Conservation (phyloP, 2,888 invertebrate genomes). For the Chirona hameri region DNA sequence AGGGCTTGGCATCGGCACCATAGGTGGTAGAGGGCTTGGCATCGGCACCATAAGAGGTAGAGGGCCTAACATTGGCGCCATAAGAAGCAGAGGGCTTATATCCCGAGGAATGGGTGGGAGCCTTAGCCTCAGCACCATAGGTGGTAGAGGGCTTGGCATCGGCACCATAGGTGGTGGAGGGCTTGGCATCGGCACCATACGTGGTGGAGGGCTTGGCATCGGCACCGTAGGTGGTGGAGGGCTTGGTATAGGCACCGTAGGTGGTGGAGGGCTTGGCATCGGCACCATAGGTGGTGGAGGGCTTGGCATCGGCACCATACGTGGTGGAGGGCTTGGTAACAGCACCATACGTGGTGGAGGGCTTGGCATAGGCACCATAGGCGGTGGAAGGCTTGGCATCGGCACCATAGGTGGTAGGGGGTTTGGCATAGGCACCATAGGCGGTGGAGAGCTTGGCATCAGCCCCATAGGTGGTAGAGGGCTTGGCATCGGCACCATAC, state of each 20-base stretch:
- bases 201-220: background rate
- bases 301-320: background rate
- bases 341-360: background rate
- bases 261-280: background rate
- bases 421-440: no score
- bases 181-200: background rate
- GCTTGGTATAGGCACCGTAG: background rate
- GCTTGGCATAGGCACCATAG: no score
- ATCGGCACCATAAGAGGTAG: background rate
- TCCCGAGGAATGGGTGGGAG: background rate
- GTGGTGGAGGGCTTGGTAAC: background rate
- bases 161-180: background rate
- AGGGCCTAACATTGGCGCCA: background rate
- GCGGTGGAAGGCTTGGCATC: no score
- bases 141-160: background rate
- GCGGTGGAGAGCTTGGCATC: no score
- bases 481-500: no score
- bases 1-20: background rate
- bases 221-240: background rate
- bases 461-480: no score
- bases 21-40: background rate
- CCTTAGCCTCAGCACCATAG: background rate
- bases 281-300: background rate
- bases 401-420: no score
- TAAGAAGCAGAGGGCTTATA: background rate